Evolutionary conservation across 2,797 vertebrate species (phyloP), one percentile per base, ranked within the genome.

Genomic region (Syngnathus rostellatus): DNA sequence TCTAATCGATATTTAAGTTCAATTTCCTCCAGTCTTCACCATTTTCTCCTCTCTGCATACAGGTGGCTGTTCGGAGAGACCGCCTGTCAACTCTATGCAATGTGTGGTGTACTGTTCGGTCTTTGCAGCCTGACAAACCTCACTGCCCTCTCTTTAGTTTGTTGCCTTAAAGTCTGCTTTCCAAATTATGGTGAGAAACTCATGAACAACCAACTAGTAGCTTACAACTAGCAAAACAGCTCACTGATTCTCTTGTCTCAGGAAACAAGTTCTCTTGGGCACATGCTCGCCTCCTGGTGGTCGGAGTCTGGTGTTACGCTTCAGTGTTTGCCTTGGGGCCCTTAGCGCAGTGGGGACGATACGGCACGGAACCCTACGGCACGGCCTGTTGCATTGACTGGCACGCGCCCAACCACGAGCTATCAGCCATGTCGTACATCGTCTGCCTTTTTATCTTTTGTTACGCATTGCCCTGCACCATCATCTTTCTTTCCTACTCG

Each of bases 141-240:
- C 67, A 91, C 90, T 7, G 85, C 86, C 1, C 87, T 92, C 17
- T 91, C 90, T 3, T 86, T 83, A 0, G 92, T 95, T 54, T 94
- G 94, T 88, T 95, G 94, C 83, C 91, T 95, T 38, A 94, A 94
- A 87, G 91, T 95, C 83, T 94, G 92, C 69, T 90, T 89, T 80
- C 93, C 93, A 0, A 85, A 84, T 71, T 91, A 92, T 0, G 93
- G 94, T 94, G 88, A 66, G 9, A 0, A 51, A 19, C 14, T 8
- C 9, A 31, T 21, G n/a, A 5, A 46, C 14, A 31, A 37, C 48
- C 21, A 64, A 23, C 6, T 7, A 31, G 21, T 8, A 50, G 9
- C 17, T 16, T 39, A 10, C 5, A 16, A 74, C 68, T 63, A 8
- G 4, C 23, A 65, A 58, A 68, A 31, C 39, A n/a, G 64, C 19